phyloP scores from a whole-genome alignment of 2,797 vertebrate species.

The Dendrocincla tyrannina region DNA sequence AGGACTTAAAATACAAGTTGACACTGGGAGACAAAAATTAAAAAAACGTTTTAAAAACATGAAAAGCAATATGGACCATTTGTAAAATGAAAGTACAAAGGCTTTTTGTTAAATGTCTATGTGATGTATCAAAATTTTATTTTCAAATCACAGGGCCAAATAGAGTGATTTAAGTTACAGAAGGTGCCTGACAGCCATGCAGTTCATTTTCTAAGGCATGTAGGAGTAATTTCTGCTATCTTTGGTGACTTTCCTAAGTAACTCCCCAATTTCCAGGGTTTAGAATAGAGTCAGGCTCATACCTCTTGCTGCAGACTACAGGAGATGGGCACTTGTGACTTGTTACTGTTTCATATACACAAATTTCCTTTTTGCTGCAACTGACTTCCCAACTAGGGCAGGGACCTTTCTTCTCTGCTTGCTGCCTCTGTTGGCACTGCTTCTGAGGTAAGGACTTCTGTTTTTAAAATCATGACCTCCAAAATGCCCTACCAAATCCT shows the following conservation, averaged over 20 bases:
- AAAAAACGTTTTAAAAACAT: background rate
- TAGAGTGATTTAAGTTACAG: background rate
- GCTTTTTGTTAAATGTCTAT: background rate
- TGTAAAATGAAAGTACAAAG: background rate
- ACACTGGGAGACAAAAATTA: background rate
- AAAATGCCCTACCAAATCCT: constrained; percentile 3
- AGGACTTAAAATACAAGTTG: background rate
- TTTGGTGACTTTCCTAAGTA: background rate
- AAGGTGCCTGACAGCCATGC: background rate
- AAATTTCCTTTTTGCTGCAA: background rate
- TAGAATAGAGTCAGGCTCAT: background rate
- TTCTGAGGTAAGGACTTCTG: background rate
- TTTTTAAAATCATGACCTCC: constrained; percentile 8
- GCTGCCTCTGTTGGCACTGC: background rate
- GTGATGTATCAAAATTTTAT: background rate
- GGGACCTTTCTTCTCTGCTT: constrained; percentile 24
- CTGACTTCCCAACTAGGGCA: background rate
- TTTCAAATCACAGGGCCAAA: background rate
- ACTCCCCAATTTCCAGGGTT: background rate
- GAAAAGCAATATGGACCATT: background rate
- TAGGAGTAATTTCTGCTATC: background rate
- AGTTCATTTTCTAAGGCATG: background rate
- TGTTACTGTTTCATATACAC: background rate
- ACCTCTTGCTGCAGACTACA: background rate
- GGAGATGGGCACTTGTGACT: background rate